Evolutionary conservation across 2,888 invertebrate species (phyloP).

Genomic region (Calephelis perditalis): DNA sequence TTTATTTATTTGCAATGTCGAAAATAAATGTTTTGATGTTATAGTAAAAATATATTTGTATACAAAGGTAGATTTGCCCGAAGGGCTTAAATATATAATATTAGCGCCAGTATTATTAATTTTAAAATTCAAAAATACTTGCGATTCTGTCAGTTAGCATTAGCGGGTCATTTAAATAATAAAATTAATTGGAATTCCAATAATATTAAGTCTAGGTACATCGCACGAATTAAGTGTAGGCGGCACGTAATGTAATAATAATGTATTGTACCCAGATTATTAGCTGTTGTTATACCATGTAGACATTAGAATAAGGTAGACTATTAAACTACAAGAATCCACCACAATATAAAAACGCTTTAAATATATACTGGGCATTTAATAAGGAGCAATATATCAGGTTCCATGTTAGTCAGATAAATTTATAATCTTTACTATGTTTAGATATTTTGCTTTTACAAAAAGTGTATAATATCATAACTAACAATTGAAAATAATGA

Average conservation of each 20-base stretch:
- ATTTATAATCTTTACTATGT: conserved; percentile 16
- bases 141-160: conserved; percentile 3
- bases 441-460: conserved; percentile 14
- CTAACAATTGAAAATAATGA: background rate
- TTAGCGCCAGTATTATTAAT: conserved; percentile 1
- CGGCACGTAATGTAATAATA: conserved; percentile 57
- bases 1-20: conserved; percentile 21
- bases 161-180: conserved; percentile 3
- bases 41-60: conserved; percentile 16
- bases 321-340: conserved; percentile 6
- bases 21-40: conserved; percentile 24
- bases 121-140: background rate
- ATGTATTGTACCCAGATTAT: conserved; percentile 42
- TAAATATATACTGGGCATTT: conserved; percentile 17
- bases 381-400: conserved; percentile 7
- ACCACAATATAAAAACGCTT: conserved; percentile 19
- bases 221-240: conserved; percentile 49
- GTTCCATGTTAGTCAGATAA: conserved; percentile 10
- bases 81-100: background rate
- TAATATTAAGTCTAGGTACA: conserved; percentile 55
- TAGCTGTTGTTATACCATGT: conserved; percentile 20
- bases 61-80: conserved; percentile 16
- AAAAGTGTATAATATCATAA: background rate
- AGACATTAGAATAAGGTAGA: background rate
- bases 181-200: conserved; percentile 41